These are phyloP conservation scores for Drosophila flavopinicola DNA, from an alignment of 2,888 invertebrate genomes.

Conservation along the genomic window DNA sequence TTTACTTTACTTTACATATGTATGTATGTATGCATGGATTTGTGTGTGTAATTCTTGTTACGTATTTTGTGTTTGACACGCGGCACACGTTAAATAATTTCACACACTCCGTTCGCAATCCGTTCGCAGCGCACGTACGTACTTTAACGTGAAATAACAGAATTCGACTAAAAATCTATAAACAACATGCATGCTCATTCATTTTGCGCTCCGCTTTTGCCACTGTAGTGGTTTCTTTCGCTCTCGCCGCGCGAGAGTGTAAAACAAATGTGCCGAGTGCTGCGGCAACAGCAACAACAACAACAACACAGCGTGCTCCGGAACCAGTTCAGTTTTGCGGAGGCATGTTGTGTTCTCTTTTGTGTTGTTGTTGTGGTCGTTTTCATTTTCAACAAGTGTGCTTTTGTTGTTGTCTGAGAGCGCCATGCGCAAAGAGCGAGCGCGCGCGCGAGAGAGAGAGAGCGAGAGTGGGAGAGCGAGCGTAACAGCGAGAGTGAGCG, in stretches of 20 bases:
- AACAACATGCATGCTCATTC: constrained; percentile 75
- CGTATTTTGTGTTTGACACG: constrained; percentile 64
- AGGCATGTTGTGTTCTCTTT: constrained; percentile 37
- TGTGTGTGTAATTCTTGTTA: constrained; percentile 41
- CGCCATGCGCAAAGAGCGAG: constrained; percentile 55
- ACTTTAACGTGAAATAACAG: constrained; percentile 83
- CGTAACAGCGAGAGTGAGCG: constrained; percentile 14
- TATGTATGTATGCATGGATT: constrained; percentile 1
- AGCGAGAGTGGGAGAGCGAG: constrained; percentile 8
- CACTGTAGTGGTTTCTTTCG: constrained; percentile 14
- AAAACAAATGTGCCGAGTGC: constrained; percentile 25
- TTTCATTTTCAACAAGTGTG: constrained; percentile 82
- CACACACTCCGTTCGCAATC: constrained; percentile 68
- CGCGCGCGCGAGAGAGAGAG: constrained; percentile 6
- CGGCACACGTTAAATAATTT: constrained; percentile 59
- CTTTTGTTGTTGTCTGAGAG: constrained; percentile 75
- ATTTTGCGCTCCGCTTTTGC: constrained; percentile 55
- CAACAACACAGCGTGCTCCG: constrained; percentile 20
- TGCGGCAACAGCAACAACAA: too few species aligned
- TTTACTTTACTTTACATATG: constrained; percentile 3
- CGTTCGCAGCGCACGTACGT: constrained; percentile 80
- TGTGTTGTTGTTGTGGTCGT: constrained; percentile 56
- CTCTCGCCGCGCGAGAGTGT: constrained; percentile 34
- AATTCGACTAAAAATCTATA: constrained; percentile 83
- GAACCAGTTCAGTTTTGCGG: constrained; percentile 72